Percentiles rank a stretch among this genome's conserved stretches.
Conservation (phyloP, 2,113 vertebrate species). For the Chloropsis cyanopogon region DNA sequence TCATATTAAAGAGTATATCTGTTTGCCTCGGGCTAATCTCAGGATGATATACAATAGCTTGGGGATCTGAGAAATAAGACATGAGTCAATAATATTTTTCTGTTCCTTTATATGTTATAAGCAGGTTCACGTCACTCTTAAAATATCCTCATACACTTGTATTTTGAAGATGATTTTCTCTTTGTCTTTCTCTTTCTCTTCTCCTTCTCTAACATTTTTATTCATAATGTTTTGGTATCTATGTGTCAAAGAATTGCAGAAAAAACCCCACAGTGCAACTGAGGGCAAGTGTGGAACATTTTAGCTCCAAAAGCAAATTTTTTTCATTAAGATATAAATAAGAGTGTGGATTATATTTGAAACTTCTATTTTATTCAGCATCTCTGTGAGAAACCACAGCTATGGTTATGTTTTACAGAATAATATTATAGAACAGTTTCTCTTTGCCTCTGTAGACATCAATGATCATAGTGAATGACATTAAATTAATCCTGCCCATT, state of each 20-base stretch:
- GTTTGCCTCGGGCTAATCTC: not conserved
- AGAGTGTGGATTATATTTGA: not conserved
- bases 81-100: not conserved
- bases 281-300: not conserved
- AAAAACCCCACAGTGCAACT: not conserved
- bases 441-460: not conserved
- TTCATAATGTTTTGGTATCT: not conserved
- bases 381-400: not conserved
- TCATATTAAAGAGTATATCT: not conserved
- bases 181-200: too few relatives aligned
- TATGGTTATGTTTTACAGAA: not conserved
- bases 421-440: not conserved
- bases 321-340: conserved; percentile 4
- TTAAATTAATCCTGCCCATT: not conserved
- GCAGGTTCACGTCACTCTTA: not conserved
- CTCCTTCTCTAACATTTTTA: too few relatives aligned
- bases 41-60: not conserved
- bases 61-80: not conserved
- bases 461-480: not conserved
- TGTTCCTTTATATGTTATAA: not conserved
- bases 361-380: not conserved
- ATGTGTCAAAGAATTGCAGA: not conserved
- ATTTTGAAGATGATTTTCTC: not conserved
- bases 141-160: not conserved
- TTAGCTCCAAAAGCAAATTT: not conserved